A percentile compares a stretch with the other conserved stretches of the same genome.
phyloP scores from a whole-genome alignment of 2,797 vertebrate species.

The Anguilla megastoma region DNA sequence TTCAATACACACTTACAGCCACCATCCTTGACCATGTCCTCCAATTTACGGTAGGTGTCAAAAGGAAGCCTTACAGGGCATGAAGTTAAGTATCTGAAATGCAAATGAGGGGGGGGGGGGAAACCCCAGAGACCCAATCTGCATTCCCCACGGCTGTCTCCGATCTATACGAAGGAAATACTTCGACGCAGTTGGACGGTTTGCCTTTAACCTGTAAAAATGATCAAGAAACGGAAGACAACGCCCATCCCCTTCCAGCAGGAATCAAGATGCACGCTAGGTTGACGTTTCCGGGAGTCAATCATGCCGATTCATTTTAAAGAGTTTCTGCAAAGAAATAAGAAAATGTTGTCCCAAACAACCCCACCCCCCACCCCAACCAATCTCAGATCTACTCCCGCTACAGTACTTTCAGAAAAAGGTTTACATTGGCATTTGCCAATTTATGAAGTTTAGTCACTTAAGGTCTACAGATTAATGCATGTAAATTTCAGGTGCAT shows the following conservation, averaged over 20 bases:
- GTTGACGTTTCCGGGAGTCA: conserved; percentile 51
- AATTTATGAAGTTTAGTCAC: conserved; percentile 41
- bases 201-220: conserved; percentile 20
- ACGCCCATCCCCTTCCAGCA: background rate
- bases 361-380: conserved; percentile 57
- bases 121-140: background rate
- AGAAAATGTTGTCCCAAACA: conserved; percentile 64
- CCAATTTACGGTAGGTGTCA: conserved; percentile 24
- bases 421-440: conserved; percentile 51
- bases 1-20: background rate
- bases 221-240: conserved; percentile 9
- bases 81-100: conserved; percentile 30
- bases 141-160: background rate
- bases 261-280: conserved; percentile 43
- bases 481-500: conserved; percentile 74
- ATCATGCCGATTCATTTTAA: conserved; percentile 57
- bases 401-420: conserved; percentile 9
- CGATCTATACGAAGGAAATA: background rate
- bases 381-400: conserved; percentile 36
- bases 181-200: background rate
- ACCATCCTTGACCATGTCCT: conserved; percentile 1
- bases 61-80: conserved; percentile 19
- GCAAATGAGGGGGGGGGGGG: background rate
- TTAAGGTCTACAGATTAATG: conserved; percentile 44
- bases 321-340: conserved; percentile 72